phyloP scores from a whole-genome alignment of 2,888 invertebrate genomes.

The Tetragonisca angustula region DNA sequence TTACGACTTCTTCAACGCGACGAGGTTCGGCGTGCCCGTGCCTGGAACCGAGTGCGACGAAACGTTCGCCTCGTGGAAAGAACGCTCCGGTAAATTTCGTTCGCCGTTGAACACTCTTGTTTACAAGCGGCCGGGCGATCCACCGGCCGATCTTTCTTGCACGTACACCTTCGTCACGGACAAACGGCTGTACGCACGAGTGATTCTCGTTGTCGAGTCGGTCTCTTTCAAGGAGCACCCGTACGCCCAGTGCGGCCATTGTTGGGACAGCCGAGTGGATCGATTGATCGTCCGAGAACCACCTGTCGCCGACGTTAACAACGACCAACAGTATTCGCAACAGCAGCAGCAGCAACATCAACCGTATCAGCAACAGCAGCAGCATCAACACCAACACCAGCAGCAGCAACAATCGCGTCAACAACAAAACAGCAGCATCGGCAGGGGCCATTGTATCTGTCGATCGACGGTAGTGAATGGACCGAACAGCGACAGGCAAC shows the following conservation, averaged over 20 bases:
- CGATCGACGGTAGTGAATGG: slow-evolving; percentile 56
- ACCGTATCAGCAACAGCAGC: neutral
- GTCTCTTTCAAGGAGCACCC: slow-evolving; percentile 90
- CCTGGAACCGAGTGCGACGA: slow-evolving; percentile 94
- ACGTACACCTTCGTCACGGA: slow-evolving; percentile 94
- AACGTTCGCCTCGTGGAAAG: slow-evolving; percentile 93
- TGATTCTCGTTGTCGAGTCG: slow-evolving; percentile 90
- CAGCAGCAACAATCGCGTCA: neutral
- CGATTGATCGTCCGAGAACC: slow-evolving; percentile 87
- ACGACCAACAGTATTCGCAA: slow-evolving; percentile 80
- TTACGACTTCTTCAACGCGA: slow-evolving; percentile 97
- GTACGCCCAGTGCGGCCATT: slow-evolving; percentile 90
- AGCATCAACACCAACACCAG: neutral
- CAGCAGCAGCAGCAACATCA: slow-evolving; percentile 26
- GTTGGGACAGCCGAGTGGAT: slow-evolving; percentile 94
- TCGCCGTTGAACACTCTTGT: slow-evolving; percentile 95
- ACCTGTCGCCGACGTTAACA: neutral
- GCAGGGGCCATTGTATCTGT: slow-evolving; percentile 91
- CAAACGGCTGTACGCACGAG: slow-evolving; percentile 91
- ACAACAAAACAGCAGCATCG: slow-evolving; percentile 8
- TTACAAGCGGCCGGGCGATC: slow-evolving; percentile 91
- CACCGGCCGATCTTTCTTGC: slow-evolving; percentile 91
- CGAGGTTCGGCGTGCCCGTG: slow-evolving; percentile 93
- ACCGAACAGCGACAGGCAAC: slow-evolving; percentile 74
- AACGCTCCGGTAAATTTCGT: slow-evolving; percentile 90